phyloP scores from a whole-genome alignment of 2,888 invertebrate species.

The Gortyna flavago region DNA sequence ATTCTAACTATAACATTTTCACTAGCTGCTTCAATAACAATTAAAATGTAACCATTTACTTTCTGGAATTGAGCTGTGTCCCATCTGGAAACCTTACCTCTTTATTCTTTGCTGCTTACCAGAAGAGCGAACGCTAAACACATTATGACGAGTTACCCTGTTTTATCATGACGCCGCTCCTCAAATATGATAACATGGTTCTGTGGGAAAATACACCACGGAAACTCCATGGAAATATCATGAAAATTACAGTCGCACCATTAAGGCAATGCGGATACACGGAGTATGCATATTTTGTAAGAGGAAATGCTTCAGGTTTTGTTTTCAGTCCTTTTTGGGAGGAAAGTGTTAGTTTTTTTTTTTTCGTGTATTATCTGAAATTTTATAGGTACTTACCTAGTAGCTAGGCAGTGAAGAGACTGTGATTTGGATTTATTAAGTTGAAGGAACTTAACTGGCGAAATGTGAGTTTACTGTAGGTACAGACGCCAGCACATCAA shows the following conservation, averaged over 20 bases:
- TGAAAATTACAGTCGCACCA: conserved; percentile 73
- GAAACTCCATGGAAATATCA: conserved; percentile 74
- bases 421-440: neutral
- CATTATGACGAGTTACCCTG: conserved; percentile 83
- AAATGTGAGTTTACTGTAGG: neutral
- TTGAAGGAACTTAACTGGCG: neutral
- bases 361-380: conserved; percentile 1
- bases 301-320: conserved; percentile 58
- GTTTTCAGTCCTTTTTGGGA: conserved; percentile 40
- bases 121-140: conserved; percentile 78
- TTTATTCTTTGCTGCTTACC: conserved; percentile 75
- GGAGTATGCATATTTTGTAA: conserved; percentile 68
- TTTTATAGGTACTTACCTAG: conserved; percentile 9
- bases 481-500: neutral
- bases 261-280: conserved; percentile 72
- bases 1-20: too few relatives aligned
- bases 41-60: neutral
- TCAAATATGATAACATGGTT: conserved; percentile 72
- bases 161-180: conserved; percentile 73
- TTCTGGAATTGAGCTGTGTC: neutral
- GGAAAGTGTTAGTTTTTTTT: conserved; percentile 27
- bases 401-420: neutral
- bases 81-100: conserved; percentile 22
- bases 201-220: conserved; percentile 75
- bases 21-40: neutral